Conservation (phyloP, 2,113 vertebrate genomes). For the Macrotis lagotis region DNA sequence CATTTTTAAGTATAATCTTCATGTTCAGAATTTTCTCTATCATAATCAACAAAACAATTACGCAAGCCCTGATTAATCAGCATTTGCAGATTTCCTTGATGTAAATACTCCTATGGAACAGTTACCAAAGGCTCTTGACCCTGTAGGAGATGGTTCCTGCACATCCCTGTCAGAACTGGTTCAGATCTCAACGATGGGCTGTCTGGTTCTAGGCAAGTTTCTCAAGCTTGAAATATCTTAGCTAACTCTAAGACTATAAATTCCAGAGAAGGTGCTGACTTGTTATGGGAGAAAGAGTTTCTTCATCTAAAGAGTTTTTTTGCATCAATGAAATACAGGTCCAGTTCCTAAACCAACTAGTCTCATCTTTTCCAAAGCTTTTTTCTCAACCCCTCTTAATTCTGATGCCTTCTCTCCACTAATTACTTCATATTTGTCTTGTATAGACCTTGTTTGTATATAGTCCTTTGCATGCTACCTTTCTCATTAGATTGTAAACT, state of each 20-base stretch:
- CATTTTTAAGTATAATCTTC: background rate
- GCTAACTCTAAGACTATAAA: background rate
- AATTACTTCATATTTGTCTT: background rate
- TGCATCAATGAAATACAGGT: background rate
- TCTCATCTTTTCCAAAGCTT: background rate
- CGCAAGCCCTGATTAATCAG: background rate
- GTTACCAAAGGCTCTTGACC: background rate
- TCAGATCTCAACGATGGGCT: background rate
- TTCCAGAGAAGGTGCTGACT: background rate
- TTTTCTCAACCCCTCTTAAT: background rate
- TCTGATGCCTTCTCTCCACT: background rate
- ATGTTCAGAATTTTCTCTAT: background rate
- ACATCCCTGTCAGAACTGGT: background rate
- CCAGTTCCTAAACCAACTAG: background rate
- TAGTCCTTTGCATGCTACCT: background rate
- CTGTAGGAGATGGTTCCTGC: background rate
- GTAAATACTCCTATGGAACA: background rate
- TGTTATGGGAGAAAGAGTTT: background rate
- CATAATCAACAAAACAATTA: background rate
- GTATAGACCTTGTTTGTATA: background rate
- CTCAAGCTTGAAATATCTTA: background rate
- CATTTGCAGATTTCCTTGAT: background rate
- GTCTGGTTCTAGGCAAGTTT: background rate
- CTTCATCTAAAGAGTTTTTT: background rate
- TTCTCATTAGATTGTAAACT: background rate